Conservation (phyloP, 1,140 invertebrate species). For the Drosophila mauritiana region DNA sequence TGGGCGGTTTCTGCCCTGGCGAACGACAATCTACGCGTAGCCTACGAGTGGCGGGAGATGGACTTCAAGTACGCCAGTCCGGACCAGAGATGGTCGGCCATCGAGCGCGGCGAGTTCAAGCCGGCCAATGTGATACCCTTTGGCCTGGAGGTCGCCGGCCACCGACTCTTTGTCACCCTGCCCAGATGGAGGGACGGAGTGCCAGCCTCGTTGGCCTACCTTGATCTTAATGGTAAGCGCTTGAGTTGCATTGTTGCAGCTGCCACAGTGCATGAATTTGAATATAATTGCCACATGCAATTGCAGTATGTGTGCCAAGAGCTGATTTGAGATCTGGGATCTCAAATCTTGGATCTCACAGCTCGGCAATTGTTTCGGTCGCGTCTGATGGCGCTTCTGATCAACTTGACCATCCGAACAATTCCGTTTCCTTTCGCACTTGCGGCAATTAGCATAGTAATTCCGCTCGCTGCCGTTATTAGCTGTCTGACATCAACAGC, state of each 20-base stretch:
- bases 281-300: conserved; percentile 38
- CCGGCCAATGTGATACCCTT: conserved; percentile 89
- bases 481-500: conserved; percentile 26
- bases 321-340: conserved; percentile 38
- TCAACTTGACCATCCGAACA: conserved; percentile 39
- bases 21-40: conserved; percentile 88
- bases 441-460: conserved; percentile 36
- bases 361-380: conserved; percentile 47
- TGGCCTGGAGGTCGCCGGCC: conserved; percentile 88
- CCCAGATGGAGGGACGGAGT: conserved; percentile 91
- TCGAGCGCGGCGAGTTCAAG: conserved; percentile 86
- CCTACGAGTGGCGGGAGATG: conserved; percentile 89
- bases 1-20: conserved; percentile 45
- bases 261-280: conserved; percentile 9
- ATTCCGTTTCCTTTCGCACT: conserved; percentile 54
- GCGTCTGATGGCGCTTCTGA: conserved; percentile 15
- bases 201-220: conserved; percentile 89
- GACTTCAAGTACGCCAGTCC: conserved; percentile 88
- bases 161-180: conserved; percentile 89
- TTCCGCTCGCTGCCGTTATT: conserved; percentile 46
- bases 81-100: conserved; percentile 86
- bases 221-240: conserved; percentile 88
- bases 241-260: conserved; percentile 40
- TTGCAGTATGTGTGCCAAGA: conserved; percentile 52
- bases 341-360: conserved; percentile 28